Evolutionary conservation across 1,140 invertebrate species (phyloP), one percentile per base, ranked within the genome.

Genomic region (Stegodyphus mimosarum): DNA sequence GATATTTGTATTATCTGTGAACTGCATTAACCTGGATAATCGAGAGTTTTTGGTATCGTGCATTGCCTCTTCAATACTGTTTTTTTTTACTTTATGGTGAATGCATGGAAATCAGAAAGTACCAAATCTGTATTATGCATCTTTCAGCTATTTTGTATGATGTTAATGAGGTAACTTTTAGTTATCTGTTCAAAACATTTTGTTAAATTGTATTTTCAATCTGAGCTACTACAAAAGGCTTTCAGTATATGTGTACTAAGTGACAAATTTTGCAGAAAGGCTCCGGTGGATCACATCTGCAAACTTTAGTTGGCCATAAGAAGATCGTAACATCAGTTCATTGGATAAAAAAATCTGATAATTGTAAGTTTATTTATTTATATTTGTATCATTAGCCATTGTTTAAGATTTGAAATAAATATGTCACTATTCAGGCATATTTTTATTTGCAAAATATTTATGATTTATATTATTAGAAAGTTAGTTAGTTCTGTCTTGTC

Each of bases 311-410:
- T 60, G 89, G 89, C 11, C 95, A 96, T 89, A 93, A 90, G 71
- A 92, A 92, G 66, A 91, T 91, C 87, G 93, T 98, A 0, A 97
- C 95, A 89, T 93, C 93, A 74, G 94, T 96, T 0, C 92, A 93
- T 89, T 97, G 96, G 96, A 92, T 97, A 6, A 90, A 90, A 33
- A 33, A 33, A 33, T 33, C 1, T 33, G 33, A 33, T 33, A 3
- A 33, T 11, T 76, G 85, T 64, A 10, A 52, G 72, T n/a, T 9
- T 73, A 55, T 87, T 15, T 48, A 73, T 55, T 18, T 84, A 70
- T 83, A 73, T 88, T 71, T 86, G 17, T 69, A 17, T 87, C 71
- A 55, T 84, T 88, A 63, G n/a, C 78, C 6, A 76, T 15, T 7
- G 17, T 81, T 51, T 73, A 60, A 86, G 75, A 33, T 17, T 55